phyloP scores from a whole-genome alignment of 30 jellyfish, hydroid and myxozoan species.

The Nemopilema nomurai region DNA sequence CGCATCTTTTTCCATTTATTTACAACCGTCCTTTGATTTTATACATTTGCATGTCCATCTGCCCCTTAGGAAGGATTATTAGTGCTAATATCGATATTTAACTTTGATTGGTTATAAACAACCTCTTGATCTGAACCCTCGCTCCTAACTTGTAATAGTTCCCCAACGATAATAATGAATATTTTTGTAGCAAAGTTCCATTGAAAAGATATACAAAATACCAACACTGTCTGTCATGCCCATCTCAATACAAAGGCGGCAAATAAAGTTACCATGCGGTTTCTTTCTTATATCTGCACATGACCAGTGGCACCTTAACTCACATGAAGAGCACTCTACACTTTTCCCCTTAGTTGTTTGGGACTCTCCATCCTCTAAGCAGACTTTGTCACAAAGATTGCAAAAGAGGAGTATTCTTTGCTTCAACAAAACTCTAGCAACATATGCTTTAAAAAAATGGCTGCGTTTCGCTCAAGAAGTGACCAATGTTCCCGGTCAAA shows the following conservation, averaged over 20 bases:
- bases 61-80: no score
- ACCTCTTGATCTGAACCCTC: no score
- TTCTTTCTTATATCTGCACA: background rate
- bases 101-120: no score
- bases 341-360: background rate
- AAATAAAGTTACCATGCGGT: conserved; percentile 5
- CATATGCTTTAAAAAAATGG: conserved; percentile 32
- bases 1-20: no score
- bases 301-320: conserved; percentile 1
- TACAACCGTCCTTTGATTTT: no score
- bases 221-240: background rate
- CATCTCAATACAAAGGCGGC: background rate
- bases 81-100: no score
- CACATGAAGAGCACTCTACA: background rate
- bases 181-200: no score
- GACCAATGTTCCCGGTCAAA: conserved; percentile 28
- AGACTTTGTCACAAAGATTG: conserved; percentile 20
- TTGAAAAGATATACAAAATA: no score
- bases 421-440: background rate
- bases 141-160: no score
- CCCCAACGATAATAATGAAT: no score
- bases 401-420: conserved; percentile 1
- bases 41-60: no score
- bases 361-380: conserved; percentile 11
- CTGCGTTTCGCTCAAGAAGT: conserved; percentile 4